Conservation (phyloP, 2,113 vertebrate species). For the Azemiops feae region DNA sequence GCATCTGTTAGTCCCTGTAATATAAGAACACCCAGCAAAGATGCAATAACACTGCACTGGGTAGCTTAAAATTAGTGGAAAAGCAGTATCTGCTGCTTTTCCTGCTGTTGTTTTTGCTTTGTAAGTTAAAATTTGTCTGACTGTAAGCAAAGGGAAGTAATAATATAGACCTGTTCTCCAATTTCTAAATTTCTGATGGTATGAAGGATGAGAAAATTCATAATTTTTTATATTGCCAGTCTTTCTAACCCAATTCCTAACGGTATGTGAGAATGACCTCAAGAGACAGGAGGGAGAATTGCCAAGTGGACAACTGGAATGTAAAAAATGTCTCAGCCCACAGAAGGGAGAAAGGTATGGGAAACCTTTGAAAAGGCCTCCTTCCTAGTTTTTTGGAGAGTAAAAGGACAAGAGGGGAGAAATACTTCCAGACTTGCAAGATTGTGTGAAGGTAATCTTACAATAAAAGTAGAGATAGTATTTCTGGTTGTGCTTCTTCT, state of each 20-base stretch:
- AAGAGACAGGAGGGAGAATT: neutral
- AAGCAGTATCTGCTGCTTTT: neutral
- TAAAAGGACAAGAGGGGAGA: neutral
- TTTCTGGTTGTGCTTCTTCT: neutral
- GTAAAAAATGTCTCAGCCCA: neutral
- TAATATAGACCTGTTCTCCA: neutral
- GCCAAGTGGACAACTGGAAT: neutral
- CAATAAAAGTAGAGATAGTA: neutral
- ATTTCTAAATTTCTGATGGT: neutral
- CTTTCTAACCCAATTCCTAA: neutral
- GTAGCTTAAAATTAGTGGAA: neutral
- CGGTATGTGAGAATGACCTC: neutral
- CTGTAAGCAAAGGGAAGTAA: neutral
- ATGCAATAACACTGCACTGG: neutral
- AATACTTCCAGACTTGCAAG: neutral
- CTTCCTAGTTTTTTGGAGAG: neutral
- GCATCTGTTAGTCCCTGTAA: neutral
- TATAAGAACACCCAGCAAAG: neutral
- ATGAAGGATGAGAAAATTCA: neutral
- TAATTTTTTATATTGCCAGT: neutral
- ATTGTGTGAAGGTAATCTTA: neutral
- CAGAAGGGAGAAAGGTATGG: neutral
- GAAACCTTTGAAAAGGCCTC: neutral
- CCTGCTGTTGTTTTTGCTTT: neutral
- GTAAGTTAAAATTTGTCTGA: neutral